Conservation (phyloP, 2,888 invertebrate genomes). For the Caenorhabditis sp. region DNA sequence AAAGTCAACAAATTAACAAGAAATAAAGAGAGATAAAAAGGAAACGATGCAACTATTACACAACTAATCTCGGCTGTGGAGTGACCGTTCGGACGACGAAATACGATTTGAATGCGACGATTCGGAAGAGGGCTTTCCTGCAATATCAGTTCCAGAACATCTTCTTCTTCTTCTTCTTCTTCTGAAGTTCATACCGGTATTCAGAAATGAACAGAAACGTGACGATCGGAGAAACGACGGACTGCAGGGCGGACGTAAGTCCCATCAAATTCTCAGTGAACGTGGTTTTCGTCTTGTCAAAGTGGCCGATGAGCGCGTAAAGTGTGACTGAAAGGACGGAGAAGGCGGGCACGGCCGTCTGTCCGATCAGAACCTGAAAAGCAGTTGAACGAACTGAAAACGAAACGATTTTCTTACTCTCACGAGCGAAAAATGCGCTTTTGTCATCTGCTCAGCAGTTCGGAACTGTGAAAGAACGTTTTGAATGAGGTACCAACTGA, state of each 20-base stretch:
- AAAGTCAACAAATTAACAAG: too few relatives aligned
- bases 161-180: too few relatives aligned
- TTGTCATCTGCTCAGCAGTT: neutral
- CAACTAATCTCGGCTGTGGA: too few relatives aligned
- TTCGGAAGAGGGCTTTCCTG: too few relatives aligned
- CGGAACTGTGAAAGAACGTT: neutral
- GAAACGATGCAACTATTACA: too few relatives aligned
- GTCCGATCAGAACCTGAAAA: neutral
- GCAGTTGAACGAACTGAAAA: neutral
- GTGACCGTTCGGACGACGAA: too few relatives aligned
- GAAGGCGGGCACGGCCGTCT: neutral
- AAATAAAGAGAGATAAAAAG: too few relatives aligned
- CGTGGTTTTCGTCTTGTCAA: neutral
- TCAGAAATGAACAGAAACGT: neutral
- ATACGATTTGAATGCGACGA: too few relatives aligned
- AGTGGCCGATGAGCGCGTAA: neutral
- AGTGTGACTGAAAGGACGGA: neutral
- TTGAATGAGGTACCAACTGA: neutral
- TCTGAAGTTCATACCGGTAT: too few relatives aligned
- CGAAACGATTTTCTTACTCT: neutral
- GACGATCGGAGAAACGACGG: neutral
- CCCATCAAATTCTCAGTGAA: neutral
- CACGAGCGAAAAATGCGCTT: neutral
- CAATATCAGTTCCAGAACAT: too few relatives aligned
- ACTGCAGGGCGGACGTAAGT: neutral